A percentile compares a stretch with the other conserved stretches of the same genome.
These are phyloP conservation scores for Peromyscus maniculatus DNA, from an alignment of 2,113 vertebrate species.

Conservation along the genomic window DNA sequence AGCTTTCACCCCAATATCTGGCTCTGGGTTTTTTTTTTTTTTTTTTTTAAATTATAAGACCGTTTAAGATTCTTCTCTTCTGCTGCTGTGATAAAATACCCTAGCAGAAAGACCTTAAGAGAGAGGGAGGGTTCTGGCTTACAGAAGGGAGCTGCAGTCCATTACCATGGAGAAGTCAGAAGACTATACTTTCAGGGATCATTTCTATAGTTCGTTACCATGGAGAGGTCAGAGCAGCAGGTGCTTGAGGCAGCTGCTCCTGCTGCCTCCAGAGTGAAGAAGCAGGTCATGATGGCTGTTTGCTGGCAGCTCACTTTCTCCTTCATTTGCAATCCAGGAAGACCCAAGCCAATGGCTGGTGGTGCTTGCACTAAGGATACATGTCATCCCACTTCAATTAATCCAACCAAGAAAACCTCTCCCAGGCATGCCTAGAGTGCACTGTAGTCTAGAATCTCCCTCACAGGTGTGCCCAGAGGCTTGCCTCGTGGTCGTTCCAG, in stretches of 20 bases:
- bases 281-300: neutral
- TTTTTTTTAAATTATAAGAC: no score
- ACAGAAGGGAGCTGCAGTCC: no score
- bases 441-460: neutral
- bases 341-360: neutral
- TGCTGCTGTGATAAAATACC: neutral
- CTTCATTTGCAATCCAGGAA: neutral
- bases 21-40: no score
- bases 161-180: neutral
- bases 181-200: no score
- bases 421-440: neutral
- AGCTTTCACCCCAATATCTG: no score
- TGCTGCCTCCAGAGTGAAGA: no score
- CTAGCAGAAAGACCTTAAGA: neutral
- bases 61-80: no score
- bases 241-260: neutral
- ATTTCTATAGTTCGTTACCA: no score
- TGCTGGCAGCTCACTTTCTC: neutral
- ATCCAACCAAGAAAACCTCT: neutral
- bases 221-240: no score
- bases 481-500: neutral
- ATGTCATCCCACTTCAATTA: neutral
- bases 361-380: neutral
- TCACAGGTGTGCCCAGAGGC: neutral
- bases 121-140: neutral